Evolutionary conservation across 2,113 vertebrate species (phyloP).

Genomic region (Ceyx melanurus): DNA sequence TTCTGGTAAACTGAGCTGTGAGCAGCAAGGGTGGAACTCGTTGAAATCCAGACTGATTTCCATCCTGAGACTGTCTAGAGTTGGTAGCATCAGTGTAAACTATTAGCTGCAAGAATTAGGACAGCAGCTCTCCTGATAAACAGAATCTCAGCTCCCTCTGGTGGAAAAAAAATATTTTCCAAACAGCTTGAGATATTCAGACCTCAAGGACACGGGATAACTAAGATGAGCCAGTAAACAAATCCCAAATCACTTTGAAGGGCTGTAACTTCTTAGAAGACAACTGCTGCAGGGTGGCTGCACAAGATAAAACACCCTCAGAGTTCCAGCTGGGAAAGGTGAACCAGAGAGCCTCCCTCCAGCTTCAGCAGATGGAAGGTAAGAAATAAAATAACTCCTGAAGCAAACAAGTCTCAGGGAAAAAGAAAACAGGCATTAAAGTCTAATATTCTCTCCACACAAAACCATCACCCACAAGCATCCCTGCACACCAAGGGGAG

Average conservation of each 20-base stretch:
- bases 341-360: background rate
- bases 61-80: background rate
- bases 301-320: background rate
- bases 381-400: rapidly evolving
- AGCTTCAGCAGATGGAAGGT: background rate
- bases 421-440: background rate
- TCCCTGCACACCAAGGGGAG: rapidly evolving
- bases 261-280: background rate
- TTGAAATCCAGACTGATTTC: background rate
- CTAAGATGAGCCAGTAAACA: background rate
- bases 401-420: background rate
- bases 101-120: too few species aligned
- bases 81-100: background rate
- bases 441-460: background rate
- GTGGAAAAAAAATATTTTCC: background rate
- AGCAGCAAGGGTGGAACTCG: background rate
- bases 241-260: background rate
- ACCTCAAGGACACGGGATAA: background rate
- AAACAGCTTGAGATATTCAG: background rate
- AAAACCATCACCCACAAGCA: background rate
- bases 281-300: background rate
- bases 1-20: background rate
- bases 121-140: rapidly evolving
- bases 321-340: background rate
- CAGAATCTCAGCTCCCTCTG: slow-evolving; percentile 23